phyloP scores from a whole-genome alignment of 2,797 vertebrate genomes.

The Amblyraja radiata region DNA sequence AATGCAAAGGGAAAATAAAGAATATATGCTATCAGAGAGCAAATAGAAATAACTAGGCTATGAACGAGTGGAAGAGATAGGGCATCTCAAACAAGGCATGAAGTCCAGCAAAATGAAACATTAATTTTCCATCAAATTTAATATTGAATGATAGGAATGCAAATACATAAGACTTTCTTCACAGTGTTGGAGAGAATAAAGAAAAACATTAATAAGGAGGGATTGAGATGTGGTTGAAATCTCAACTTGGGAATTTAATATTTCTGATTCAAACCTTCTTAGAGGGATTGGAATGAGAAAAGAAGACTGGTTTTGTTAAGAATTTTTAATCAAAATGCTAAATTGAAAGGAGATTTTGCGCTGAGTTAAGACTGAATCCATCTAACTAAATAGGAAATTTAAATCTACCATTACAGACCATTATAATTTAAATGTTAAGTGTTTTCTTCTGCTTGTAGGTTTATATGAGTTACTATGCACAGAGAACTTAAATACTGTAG shows the following conservation, averaged over 20 bases:
- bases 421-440: not conserved
- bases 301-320: not conserved
- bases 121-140: not conserved
- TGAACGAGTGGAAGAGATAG: not conserved
- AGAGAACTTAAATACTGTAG: not conserved
- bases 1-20: not conserved
- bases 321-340: not conserved
- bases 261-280: not conserved
- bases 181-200: not conserved
- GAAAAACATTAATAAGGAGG: not conserved
- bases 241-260: not conserved
- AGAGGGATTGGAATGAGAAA: not conserved
- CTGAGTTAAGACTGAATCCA: not conserved
- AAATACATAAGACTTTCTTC: not conserved
- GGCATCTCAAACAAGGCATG: not conserved
- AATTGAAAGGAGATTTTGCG: not conserved
- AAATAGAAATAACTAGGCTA: not conserved
- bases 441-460: not conserved
- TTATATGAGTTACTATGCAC: not conserved
- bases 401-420: not conserved
- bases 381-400: not conserved
- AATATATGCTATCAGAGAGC: not conserved
- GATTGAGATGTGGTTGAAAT: not conserved
- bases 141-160: not conserved
- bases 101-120: not conserved